phyloP scores from a whole-genome alignment of 2,888 invertebrate genomes.

The Amiota minor region DNA sequence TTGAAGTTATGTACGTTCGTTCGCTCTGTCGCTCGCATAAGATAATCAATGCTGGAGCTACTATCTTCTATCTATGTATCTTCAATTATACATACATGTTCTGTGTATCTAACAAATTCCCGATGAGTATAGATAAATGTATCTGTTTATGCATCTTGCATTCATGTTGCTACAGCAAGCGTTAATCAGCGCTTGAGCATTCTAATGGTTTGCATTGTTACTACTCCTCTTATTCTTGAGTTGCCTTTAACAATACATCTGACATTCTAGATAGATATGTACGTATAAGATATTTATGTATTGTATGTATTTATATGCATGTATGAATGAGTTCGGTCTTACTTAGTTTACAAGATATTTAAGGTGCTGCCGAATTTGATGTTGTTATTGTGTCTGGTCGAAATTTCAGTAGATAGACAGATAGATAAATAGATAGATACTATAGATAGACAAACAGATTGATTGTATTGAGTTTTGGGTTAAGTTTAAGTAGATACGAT shows the following conservation, averaged over 20 bases:
- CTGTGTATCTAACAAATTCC: neutral
- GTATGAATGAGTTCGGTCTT: neutral
- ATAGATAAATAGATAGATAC: neutral
- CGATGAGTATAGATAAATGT: conserved; percentile 13
- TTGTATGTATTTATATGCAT: neutral
- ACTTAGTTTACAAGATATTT: neutral
- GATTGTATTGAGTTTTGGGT: neutral
- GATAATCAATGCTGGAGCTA: too few relatives aligned
- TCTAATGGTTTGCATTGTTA: neutral
- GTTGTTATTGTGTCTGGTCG: too few relatives aligned
- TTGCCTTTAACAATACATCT: too few relatives aligned
- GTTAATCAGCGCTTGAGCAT: conserved; percentile 11
- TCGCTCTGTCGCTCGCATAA: conserved; percentile 16
- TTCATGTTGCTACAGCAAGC: neutral
- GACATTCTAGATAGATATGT: too few relatives aligned
- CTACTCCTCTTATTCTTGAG: too few relatives aligned
- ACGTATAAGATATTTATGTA: too few relatives aligned
- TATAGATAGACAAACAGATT: neutral
- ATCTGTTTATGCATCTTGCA: neutral
- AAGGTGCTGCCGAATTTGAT: neutral
- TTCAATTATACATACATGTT: neutral
- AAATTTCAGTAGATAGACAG: neutral
- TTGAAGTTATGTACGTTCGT: conserved; percentile 53
- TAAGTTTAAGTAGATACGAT: too few relatives aligned
- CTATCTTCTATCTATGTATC: too few relatives aligned